phyloP scores from a whole-genome alignment of 2,888 invertebrate species.

The Drosophila paranaensis region DNA sequence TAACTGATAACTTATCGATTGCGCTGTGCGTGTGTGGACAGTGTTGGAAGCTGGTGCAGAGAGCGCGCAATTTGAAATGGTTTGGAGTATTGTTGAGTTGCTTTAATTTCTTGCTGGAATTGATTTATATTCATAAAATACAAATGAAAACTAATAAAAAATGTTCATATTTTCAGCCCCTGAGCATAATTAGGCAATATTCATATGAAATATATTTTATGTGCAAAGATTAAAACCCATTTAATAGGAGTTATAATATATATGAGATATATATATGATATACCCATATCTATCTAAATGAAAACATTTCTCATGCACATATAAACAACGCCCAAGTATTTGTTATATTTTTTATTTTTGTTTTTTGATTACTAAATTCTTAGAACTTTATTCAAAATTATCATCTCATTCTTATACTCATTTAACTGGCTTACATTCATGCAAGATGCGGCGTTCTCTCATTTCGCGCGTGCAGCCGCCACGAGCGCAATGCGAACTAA shows the following conservation, averaged over 20 bases:
- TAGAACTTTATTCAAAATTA: slow-evolving; percentile 82
- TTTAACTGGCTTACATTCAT: slow-evolving; percentile 47
- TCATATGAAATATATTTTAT: no score
- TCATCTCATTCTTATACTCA: slow-evolving; percentile 68
- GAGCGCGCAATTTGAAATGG: slow-evolving; percentile 21
- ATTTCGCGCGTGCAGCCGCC: slow-evolving; percentile 2
- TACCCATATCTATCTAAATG: no score
- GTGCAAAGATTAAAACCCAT: no score
- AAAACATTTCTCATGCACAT: no score
- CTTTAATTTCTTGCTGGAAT: neutral
- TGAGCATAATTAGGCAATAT: no score
- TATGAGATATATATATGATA: no score
- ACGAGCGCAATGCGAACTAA: slow-evolving; percentile 36
- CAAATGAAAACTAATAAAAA: neutral
- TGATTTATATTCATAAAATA: neutral
- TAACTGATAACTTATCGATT: slow-evolving; percentile 22
- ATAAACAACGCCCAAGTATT: slow-evolving; percentile 12
- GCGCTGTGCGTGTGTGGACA: neutral
- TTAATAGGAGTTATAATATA: no score
- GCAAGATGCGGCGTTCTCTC: slow-evolving; percentile 28
- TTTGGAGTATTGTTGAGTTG: neutral
- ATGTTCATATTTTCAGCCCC: no score
- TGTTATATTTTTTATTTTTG: slow-evolving; percentile 64
- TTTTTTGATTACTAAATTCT: slow-evolving; percentile 82
- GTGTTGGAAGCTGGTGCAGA: slow-evolving; percentile 25